These are phyloP conservation scores for Lasioglossum oenotherae DNA, from an alignment of 2,888 invertebrate genomes.

Conservation along the genomic window DNA sequence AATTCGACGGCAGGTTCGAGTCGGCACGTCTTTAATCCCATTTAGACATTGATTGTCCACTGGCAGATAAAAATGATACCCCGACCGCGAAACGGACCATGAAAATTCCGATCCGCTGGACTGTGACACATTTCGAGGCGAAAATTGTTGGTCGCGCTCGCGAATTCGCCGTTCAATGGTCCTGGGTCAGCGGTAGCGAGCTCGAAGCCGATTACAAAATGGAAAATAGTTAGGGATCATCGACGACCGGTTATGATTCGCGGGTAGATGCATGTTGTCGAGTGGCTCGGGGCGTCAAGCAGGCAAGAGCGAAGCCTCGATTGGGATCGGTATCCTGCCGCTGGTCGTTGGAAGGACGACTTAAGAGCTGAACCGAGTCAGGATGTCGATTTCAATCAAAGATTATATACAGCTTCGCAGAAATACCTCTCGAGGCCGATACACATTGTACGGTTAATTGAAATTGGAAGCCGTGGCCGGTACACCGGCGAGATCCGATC, in stretches of 20 bases:
- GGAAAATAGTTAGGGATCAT: slow-evolving; percentile 48
- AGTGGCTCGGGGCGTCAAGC: slow-evolving; percentile 42
- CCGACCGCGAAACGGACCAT: too few species aligned
- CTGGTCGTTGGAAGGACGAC: slow-evolving; percentile 39
- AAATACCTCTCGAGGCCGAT: slow-evolving; percentile 47
- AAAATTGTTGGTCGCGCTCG: background rate
- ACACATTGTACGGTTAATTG: slow-evolving; percentile 51
- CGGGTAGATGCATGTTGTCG: slow-evolving; percentile 17
- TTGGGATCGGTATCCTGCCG: slow-evolving; percentile 53
- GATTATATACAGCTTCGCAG: slow-evolving; percentile 62
- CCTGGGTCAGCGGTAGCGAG: slow-evolving; percentile 15
- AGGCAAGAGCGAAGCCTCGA: slow-evolving; percentile 41
- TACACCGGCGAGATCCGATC: slow-evolving; percentile 38
- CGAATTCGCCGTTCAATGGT: background rate
- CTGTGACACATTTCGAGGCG: background rate
- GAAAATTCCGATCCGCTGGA: background rate
- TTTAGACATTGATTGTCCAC: background rate
- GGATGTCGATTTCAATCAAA: slow-evolving; percentile 61
- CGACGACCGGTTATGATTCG: slow-evolving; percentile 52
- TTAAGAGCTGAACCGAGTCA: slow-evolving; percentile 37
- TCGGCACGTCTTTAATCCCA: background rate
- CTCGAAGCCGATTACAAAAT: slow-evolving; percentile 22
- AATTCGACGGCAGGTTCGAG: background rate
- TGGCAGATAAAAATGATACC: background rate
- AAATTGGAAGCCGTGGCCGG: slow-evolving; percentile 41